Conservation (phyloP, 92 coral and sea anemone genomes). For the Epizoanthus illoricatus region DNA sequence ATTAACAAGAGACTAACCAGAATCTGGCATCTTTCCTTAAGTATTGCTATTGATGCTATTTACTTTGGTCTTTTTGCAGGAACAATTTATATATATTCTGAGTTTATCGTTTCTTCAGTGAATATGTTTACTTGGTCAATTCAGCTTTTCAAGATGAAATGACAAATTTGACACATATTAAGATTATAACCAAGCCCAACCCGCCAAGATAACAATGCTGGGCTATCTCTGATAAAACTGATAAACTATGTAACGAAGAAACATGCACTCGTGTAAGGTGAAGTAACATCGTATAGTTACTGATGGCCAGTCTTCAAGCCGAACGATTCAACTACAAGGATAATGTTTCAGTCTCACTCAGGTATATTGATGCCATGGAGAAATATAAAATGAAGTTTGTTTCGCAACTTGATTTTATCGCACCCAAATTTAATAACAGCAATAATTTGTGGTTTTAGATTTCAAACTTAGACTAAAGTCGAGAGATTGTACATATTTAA, state of each 20-base stretch:
- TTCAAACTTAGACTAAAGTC: neutral
- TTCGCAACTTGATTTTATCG: neutral
- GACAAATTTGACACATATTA: neutral
- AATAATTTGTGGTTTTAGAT: neutral
- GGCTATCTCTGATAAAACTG: neutral
- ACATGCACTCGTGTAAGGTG: neutral
- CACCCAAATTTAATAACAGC: conserved; percentile 3
- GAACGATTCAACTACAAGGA: neutral
- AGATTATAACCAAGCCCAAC: neutral
- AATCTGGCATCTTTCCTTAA: neutral
- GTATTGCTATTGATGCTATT: neutral
- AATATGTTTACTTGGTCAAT: neutral
- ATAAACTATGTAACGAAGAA: neutral
- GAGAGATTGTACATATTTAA: neutral
- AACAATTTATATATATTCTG: neutral
- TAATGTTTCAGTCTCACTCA: neutral
- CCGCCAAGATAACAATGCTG: neutral
- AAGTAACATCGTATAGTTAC: neutral
- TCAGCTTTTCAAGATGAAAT: too few species aligned
- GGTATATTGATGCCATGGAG: neutral
- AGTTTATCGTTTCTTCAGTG: neutral
- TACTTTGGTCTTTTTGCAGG: neutral
- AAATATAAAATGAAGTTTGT: neutral
- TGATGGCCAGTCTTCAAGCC: neutral
- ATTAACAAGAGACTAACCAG: neutral